Conservation (phyloP, 2,888 invertebrate species). For the Torymus aiolomorphi region DNA sequence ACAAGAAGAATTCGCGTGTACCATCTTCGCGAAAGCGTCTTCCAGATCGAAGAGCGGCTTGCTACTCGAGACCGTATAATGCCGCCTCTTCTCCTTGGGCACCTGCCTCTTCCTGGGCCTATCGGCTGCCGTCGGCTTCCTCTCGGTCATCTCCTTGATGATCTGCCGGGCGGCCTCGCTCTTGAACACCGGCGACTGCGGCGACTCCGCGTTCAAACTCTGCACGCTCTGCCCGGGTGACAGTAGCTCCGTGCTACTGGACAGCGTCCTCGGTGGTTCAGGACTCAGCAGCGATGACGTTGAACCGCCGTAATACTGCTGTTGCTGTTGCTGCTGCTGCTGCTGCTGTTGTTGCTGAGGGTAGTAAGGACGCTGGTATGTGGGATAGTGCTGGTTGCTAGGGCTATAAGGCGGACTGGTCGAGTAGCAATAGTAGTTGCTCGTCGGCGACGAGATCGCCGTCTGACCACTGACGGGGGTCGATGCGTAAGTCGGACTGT, state of each 20-base stretch:
- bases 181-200: slow-evolving; percentile 87
- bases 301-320: slow-evolving; percentile 33
- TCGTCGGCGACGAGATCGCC: slow-evolving; percentile 65
- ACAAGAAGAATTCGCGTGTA: slow-evolving; percentile 56
- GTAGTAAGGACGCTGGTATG: slow-evolving; percentile 53
- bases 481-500: slow-evolving; percentile 66
- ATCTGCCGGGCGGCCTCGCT: slow-evolving; percentile 92
- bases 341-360: slow-evolving; percentile 31
- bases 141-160: slow-evolving; percentile 86
- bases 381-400: slow-evolving; percentile 63
- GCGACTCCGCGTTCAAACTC: slow-evolving; percentile 20
- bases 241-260: slow-evolving; percentile 29
- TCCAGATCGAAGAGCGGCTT: slow-evolving; percentile 72
- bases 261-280: slow-evolving; percentile 2
- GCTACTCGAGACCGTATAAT: slow-evolving; percentile 85
- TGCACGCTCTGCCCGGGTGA: slow-evolving; percentile 45
- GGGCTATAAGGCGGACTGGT: slow-evolving; percentile 71
- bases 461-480: slow-evolving; percentile 64
- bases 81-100: slow-evolving; percentile 89
- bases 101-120: slow-evolving; percentile 80
- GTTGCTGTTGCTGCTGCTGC: too few species aligned
- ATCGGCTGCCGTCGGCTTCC: slow-evolving; percentile 63
- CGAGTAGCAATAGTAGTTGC: slow-evolving; percentile 63
- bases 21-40: slow-evolving; percentile 72
- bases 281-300: slow-evolving; percentile 44